A percentile compares a stretch with the other conserved stretches of the same genome.
phyloP scores from a whole-genome alignment of 2,113 vertebrate species.

The Oreotrochilus melanogaster region DNA sequence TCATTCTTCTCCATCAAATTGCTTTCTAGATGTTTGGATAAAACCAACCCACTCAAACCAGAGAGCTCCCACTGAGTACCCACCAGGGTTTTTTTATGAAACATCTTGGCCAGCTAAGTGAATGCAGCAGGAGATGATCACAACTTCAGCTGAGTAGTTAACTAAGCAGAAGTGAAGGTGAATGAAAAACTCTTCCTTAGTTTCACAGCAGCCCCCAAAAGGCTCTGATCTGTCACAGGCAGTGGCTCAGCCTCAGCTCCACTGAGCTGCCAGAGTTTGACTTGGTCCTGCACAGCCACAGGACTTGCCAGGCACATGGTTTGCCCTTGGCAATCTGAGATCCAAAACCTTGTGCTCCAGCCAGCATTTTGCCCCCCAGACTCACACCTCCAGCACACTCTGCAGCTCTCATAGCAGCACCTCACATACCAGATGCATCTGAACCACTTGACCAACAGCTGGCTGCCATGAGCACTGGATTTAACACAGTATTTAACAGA shows the following conservation, averaged over 20 bases:
- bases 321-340: background rate
- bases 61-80: background rate
- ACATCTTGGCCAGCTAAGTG: background rate
- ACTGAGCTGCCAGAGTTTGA: too few relatives aligned
- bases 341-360: background rate
- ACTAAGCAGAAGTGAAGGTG: background rate
- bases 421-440: background rate
- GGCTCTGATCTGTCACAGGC: background rate
- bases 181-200: background rate
- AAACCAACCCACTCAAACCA: background rate
- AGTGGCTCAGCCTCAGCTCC: background rate
- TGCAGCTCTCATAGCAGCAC: background rate
- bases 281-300: background rate
- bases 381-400: rapidly evolving
- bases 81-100: background rate
- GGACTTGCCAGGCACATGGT: background rate
- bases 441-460: background rate
- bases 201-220: background rate
- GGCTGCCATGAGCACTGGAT: background rate
- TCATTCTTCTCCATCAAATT: background rate
- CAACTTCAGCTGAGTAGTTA: background rate
- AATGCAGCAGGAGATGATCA: background rate
- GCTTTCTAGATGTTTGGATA: background rate
- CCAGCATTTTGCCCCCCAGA: background rate
- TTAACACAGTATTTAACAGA: background rate